Evolutionary conservation across 2,113 vertebrate genomes (phyloP).

Genomic region (Lepidothrix coronata): DNA sequence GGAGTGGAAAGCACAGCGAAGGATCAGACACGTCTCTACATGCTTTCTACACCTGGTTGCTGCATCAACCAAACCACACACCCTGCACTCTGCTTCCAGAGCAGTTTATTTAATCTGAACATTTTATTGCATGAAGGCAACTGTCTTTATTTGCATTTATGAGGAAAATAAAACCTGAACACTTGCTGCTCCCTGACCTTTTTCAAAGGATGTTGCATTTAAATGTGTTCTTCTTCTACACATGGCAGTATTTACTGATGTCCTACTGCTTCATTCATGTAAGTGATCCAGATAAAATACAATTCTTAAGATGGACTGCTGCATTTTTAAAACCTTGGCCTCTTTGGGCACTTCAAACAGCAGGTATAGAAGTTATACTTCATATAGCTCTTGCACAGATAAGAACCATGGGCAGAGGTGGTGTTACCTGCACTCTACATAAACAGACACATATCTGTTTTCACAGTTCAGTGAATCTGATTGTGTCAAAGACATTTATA

Average conservation of each 20-base stretch:
- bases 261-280: not conserved
- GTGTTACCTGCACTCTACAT: not conserved
- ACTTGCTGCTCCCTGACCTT: not conserved
- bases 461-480: not conserved
- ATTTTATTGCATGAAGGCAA: not conserved
- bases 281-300: not conserved
- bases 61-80: not conserved
- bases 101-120: not conserved
- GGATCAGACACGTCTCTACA: not conserved
- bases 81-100: not conserved
- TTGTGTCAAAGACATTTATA: not conserved
- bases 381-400: not conserved
- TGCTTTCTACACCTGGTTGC: not conserved
- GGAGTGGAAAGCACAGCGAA: not conserved
- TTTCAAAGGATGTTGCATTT: not conserved
- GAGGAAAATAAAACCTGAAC: not conserved
- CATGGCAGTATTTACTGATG: not conserved
- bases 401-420: not conserved
- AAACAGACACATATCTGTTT: not conserved
- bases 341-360: not conserved
- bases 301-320: not conserved
- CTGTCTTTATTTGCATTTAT: not conserved
- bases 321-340: not conserved
- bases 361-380: rapidly evolving
- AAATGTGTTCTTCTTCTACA: not conserved